phyloP scores from a whole-genome alignment of 2,888 invertebrate genomes.

The Aradus depressus region DNA sequence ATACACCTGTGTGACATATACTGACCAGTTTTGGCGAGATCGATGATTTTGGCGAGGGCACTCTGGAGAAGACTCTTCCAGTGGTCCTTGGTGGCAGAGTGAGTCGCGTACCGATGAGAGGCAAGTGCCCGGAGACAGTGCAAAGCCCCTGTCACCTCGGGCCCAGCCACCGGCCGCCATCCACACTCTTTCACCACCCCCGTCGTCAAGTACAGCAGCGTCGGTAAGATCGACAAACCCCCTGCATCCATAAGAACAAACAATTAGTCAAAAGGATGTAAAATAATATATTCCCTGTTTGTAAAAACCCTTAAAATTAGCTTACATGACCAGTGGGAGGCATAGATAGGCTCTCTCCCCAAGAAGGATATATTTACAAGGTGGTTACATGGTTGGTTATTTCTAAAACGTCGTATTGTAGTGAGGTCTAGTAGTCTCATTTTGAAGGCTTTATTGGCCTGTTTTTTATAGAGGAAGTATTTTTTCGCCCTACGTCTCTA shows the following conservation, averaged over 20 bases:
- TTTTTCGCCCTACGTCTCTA: too few relatives aligned
- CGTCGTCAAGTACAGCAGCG: conserved; percentile 79
- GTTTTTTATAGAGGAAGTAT: too few relatives aligned
- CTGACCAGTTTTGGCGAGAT: conserved; percentile 72
- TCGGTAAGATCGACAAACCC: conserved; percentile 68
- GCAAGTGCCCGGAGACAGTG: conserved; percentile 59
- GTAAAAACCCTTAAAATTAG: too few relatives aligned
- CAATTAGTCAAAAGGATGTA: neutral
- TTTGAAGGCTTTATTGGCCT: too few relatives aligned
- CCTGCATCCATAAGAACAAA: neutral
- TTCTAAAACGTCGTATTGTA: too few relatives aligned
- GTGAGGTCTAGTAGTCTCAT: too few relatives aligned
- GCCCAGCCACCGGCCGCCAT: conserved; percentile 15
- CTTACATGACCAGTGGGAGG: too few relatives aligned
- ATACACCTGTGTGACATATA: too few relatives aligned
- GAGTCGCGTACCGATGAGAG: conserved; percentile 45
- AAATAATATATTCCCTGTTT: too few relatives aligned
- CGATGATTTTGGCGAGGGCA: conserved; percentile 78
- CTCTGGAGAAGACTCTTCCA: conserved; percentile 79
- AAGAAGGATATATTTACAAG: too few relatives aligned
- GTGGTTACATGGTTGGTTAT: too few relatives aligned
- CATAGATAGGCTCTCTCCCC: too few relatives aligned
- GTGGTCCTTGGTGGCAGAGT: conserved; percentile 49
- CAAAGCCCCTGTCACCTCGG: conserved; percentile 42
- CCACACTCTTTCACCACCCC: conserved; percentile 76